Percentiles rank a stretch among this genome's conserved stretches.
Evolutionary conservation across 2,888 invertebrate genomes (phyloP).

Genomic region (Philereme vetulata): DNA sequence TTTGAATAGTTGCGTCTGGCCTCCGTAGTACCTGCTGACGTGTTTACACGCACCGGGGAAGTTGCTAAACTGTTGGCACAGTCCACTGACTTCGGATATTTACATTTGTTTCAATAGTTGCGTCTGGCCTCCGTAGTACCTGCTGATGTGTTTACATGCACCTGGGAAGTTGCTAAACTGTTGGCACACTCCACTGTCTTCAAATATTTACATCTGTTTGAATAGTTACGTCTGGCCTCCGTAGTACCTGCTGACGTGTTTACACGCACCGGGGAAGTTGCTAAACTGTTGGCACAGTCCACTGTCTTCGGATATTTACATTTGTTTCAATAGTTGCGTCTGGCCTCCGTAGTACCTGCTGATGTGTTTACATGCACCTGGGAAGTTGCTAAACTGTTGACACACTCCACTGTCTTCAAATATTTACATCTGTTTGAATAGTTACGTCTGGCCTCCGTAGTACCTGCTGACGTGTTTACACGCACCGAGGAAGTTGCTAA

Average conservation of each 20-base stretch:
- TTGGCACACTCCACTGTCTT: slow-evolving; percentile 6
- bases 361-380: background rate
- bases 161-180: background rate
- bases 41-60: background rate
- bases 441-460: background rate
- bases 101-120: background rate
- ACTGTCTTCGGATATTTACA: slow-evolving; percentile 6
- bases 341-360: too few relatives aligned
- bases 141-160: background rate
- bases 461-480: background rate
- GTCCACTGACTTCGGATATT: background rate
- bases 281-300: slow-evolving; percentile 1
- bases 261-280: background rate
- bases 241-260: background rate
- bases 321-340: too few relatives aligned
- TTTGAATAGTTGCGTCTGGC: background rate
- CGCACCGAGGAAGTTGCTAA: background rate
- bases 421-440: background rate
- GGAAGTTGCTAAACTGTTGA: slow-evolving; percentile 2
- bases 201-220: too few relatives aligned
- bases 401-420: slow-evolving; percentile 3
- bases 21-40: background rate
- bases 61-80: slow-evolving; percentile 3
- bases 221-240: background rate
- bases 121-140: too few relatives aligned